A percentile compares a stretch with the other conserved stretches of the same genome.
These are phyloP conservation scores for Cerceris ruficornis DNA, from an alignment of 2,888 invertebrate genomes.

Conservation along the genomic window DNA sequence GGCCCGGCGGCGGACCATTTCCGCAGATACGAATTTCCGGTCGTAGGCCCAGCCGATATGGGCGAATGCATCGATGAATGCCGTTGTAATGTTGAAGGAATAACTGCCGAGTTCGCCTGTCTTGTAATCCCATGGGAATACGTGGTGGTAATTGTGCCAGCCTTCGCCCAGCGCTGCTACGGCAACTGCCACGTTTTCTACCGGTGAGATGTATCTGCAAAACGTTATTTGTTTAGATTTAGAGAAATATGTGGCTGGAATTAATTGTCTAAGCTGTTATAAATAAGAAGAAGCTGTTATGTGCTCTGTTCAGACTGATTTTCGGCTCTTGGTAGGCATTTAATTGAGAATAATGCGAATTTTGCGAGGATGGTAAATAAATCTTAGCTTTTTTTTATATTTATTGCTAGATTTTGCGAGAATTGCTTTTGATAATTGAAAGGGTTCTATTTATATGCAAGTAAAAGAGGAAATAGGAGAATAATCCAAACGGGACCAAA, in stretches of 20 bases:
- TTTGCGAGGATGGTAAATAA: too few species aligned
- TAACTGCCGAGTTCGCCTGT: constrained; percentile 86
- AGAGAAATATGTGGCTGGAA: not conserved
- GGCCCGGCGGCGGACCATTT: constrained; percentile 84
- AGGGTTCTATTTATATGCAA: too few species aligned
- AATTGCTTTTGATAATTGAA: too few species aligned
- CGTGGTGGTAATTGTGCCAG: constrained; percentile 93
- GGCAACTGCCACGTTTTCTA: constrained; percentile 89
- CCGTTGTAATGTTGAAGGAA: constrained; percentile 88
- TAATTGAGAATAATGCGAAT: too few species aligned
- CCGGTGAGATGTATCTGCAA: constrained; percentile 87
- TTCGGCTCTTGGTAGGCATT: too few species aligned
- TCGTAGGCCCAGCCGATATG: constrained; percentile 92
- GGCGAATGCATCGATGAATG: constrained; percentile 91
- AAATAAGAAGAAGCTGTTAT: not conserved
- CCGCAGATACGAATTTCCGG: constrained; percentile 85
- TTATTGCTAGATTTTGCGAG: too few species aligned
- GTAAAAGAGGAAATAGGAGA: too few species aligned
- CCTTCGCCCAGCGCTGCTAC: constrained; percentile 90
- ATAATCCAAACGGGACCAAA: too few species aligned
- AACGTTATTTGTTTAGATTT: not conserved
- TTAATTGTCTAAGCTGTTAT: not conserved
- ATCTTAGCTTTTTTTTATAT: too few species aligned
- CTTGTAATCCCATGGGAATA: constrained; percentile 85
- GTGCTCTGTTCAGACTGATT: too few species aligned